These are phyloP conservation scores for Drosophila fungiperda DNA, from an alignment of 2,888 invertebrate species.

Conservation along the genomic window DNA sequence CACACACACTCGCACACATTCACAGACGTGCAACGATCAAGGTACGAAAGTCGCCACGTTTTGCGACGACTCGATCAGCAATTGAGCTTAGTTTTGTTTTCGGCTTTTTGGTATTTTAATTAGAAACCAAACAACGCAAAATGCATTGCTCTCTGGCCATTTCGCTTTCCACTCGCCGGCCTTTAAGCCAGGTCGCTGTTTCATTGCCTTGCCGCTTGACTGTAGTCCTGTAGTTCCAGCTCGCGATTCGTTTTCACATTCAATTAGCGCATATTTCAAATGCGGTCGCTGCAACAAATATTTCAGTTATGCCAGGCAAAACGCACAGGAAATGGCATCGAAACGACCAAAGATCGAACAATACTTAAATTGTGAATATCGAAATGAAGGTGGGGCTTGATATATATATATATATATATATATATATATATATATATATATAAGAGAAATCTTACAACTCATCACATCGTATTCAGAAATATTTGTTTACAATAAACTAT, in stretches of 20 bases:
- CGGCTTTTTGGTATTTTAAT: conserved; percentile 72
- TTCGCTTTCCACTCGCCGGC: conserved; percentile 52
- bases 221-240: conserved; percentile 26
- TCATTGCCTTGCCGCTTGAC: conserved; percentile 9
- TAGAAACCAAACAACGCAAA: conserved; percentile 77
- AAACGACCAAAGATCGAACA: conserved; percentile 21
- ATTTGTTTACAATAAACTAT: background rate
- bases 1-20: conserved; percentile 5
- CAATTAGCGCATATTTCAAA: conserved; percentile 76
- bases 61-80: conserved; percentile 52
- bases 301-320: conserved; percentile 47
- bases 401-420: background rate
- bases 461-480: background rate
- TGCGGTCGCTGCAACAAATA: conserved; percentile 56
- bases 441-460: background rate
- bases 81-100: conserved; percentile 67
- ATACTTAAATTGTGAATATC: conserved; percentile 12
- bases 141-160: conserved; percentile 68
- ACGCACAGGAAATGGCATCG: conserved; percentile 61
- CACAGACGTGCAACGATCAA: conserved; percentile 9
- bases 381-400: background rate
- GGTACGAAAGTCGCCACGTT: conserved; percentile 33
- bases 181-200: conserved; percentile 14
- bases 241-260: conserved; percentile 72
- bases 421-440: background rate